Evolutionary conservation across 2,888 invertebrate species (phyloP), one percentile per base, ranked within the genome.

Genomic region (Perdita meconis): DNA sequence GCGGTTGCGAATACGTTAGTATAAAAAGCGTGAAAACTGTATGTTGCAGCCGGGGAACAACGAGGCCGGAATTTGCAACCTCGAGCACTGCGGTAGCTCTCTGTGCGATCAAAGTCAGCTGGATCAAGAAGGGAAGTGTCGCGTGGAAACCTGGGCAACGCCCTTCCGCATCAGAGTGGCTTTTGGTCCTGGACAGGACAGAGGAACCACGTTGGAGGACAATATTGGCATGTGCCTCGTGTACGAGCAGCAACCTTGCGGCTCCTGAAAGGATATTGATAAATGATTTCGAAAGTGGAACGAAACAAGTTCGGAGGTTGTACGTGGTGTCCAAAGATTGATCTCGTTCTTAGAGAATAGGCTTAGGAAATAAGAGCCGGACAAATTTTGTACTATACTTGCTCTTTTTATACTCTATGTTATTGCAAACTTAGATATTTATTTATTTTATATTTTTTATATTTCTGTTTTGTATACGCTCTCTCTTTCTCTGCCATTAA

Each of bases 141-240:
- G 95, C 26, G 95, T 97, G 51, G 97, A 97, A 92, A 96, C 95
- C 55, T 95, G 95, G 34, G 94, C 95, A 4, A 95, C 95, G 0
- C 97, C 97, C 0, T 97, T 97, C 91, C 95, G 95, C 16, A 95
- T 97, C 44, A 95, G 96, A 5, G 94, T 97, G 0, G 95, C 96
- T 88, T 97, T 97, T 90, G 97, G 97, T 0, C 94, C 95, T 1
- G 89, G 93, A n/a, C 95, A 95, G 84, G 94, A 94, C 24, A 88
- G 84, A 34, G 87, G 85, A 16, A 88, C 86, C 47, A 95, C 94
- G 42, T 95, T 96, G 0, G 97, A 97, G 82, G 96, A 97, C 79
- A 97, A 97, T 88, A 94, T 96, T 42, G 97, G 97, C 26, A 96
- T 96, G 93, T 97, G 97, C 87, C 90, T 97, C 57, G 94, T 93